A percentile compares a stretch with the other conserved stretches of the same genome.
Evolutionary conservation across 2,888 invertebrate species (phyloP).

Genomic region (Bhutanitis thaidina): DNA sequence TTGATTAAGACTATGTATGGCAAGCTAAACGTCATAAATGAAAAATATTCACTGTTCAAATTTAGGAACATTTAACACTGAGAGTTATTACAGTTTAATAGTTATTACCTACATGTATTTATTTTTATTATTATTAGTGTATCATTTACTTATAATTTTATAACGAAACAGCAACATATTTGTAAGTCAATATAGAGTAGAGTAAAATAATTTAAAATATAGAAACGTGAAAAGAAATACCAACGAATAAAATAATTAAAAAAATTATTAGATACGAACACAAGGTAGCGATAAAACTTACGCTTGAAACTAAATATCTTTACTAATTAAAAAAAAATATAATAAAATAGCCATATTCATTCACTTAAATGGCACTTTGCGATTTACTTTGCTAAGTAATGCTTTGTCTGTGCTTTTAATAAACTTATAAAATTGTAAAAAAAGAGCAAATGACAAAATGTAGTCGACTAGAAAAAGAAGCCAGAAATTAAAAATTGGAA

Average conservation of each 20-base stretch:
- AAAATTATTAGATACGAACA: conserved; percentile 57
- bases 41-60: conserved; percentile 65
- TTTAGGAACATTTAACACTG: conserved; percentile 79
- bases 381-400: conserved; percentile 63
- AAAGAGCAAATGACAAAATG: conserved; percentile 23
- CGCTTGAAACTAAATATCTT: conserved; percentile 49
- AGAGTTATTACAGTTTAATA: conserved; percentile 70
- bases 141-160: conserved; percentile 51
- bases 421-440: conserved; percentile 28
- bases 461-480: conserved; percentile 36
- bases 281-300: conserved; percentile 60
- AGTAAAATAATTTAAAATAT: conserved; percentile 32
- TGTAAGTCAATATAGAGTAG: conserved; percentile 37
- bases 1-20: conserved; percentile 58
- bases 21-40: conserved; percentile 62
- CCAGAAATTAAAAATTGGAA: conserved; percentile 27
- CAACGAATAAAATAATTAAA: conserved; percentile 31
- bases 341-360: conserved; percentile 66
- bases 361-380: conserved; percentile 69
- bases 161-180: conserved; percentile 46
- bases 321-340: conserved; percentile 56
- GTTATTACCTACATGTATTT: conserved; percentile 62
- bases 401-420: conserved; percentile 37
- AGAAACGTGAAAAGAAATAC: conserved; percentile 35
- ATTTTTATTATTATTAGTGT: conserved; percentile 49